Base-by-base conservation (phyloP, 1,140 invertebrate species). In the Hypsibius dujardini region DNA sequence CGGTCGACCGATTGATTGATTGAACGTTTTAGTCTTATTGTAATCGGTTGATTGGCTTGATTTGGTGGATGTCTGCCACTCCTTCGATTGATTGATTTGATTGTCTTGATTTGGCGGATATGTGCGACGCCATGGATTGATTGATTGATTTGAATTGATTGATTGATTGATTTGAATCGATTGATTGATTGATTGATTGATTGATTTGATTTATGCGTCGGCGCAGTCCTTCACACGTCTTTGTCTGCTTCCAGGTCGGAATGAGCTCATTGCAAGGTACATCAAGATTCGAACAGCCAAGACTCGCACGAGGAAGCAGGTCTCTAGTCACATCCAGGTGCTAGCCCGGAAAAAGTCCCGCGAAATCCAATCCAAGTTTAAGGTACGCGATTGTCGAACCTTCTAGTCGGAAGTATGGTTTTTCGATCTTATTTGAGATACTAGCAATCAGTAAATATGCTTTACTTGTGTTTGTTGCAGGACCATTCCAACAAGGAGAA, bases 271-370 rank as follows among this genome's bases (percentile, higher is more conserved):
- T 81, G 95, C 95, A 74, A 86, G 95, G 76, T 98, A 98, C 82
- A 99, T 98, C 78, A 98, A 98, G 85, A 82, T 98, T 75, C 85
- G 95, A 76, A 98, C 95, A 73, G 96, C 95, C 70, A 98, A 98
- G 82, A 98, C 94, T 79, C 86, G 96, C 80, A 98, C 95, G 77
- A 84, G 95, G 77, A 98, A 98, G 82, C 95, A 99, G 84, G 95
- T 99, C 75, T 97, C 93, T 74, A 96, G 92, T 76, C 95, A 99
- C 80, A 98, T 99, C 81, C 95, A 98, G 82, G 95, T 99, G 73
- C 85, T 99, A 74, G 95, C 95, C 70, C 86, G 95, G 80, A 85
- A 95, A 82, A 97, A 95, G 86, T 84, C 96, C 71, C 86, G 95
- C 75, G 95, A 99, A 83, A 90, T 95, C 78, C 90, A 95, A 81